A percentile compares a stretch with the other conserved stretches of the same genome.
These are phyloP conservation scores for Maconellicoccus hirsutus DNA, from an alignment of 1,140 invertebrate genomes.

Conservation along the genomic window DNA sequence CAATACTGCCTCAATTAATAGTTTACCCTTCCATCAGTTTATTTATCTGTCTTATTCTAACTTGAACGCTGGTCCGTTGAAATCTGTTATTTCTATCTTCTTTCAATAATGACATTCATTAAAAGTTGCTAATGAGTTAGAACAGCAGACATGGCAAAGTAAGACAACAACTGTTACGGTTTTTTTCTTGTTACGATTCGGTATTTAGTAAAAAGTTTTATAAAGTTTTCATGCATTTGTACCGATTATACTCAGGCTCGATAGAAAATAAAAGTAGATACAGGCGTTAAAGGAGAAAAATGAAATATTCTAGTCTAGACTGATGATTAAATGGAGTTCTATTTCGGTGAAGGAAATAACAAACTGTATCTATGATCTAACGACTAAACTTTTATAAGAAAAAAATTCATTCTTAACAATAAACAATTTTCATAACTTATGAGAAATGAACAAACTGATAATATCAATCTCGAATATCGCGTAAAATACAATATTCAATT, in stretches of 20 bases:
- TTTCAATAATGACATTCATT: conserved; percentile 19
- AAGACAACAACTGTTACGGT: conserved; percentile 12
- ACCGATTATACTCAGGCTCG: conserved; percentile 2
- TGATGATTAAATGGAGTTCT: background rate
- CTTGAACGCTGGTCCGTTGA: background rate
- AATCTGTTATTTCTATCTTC: background rate
- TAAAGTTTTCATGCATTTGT: background rate
- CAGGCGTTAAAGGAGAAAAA: background rate
- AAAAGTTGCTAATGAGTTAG: conserved; percentile 20
- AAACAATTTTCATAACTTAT: no score
- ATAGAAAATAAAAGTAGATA: background rate
- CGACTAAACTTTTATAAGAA: no score
- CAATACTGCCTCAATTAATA: conserved; percentile 17
- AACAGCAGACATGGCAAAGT: conserved; percentile 6
- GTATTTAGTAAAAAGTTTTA: background rate
- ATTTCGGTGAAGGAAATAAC: no score
- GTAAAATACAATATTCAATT: no score
- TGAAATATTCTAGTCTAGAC: background rate
- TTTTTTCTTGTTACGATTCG: background rate
- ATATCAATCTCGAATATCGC: no score
- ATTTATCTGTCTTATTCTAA: background rate
- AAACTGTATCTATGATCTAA: no score
- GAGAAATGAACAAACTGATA: no score
- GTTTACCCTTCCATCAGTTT: background rate
- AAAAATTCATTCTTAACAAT: no score